phyloP scores from a whole-genome alignment of 2,888 invertebrate genomes.

The Patella ulyssiponensis region DNA sequence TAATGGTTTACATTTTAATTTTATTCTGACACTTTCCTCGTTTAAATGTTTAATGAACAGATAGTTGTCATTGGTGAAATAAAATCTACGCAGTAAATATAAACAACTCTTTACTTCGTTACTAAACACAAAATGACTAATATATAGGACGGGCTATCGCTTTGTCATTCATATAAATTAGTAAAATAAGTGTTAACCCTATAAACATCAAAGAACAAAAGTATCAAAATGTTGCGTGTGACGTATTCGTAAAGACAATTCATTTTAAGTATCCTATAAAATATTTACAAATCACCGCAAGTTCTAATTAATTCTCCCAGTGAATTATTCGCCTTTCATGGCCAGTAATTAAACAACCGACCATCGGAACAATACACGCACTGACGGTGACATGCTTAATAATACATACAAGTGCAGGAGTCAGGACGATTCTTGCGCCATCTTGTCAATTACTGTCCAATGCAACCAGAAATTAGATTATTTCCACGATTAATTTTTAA shows the following conservation, averaged over 20 bases:
- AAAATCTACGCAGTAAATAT: too few relatives aligned
- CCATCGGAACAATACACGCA: too few relatives aligned
- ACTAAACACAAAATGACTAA: too few relatives aligned
- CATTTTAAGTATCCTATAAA: constrained; percentile 16
- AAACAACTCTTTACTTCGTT: too few relatives aligned
- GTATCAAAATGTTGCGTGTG: constrained; percentile 2
- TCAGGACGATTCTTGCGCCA: neutral
- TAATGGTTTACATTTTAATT: too few relatives aligned
- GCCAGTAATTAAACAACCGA: neutral
- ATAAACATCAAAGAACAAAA: too few relatives aligned
- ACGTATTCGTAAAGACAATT: neutral
- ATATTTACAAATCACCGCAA: constrained; percentile 22
- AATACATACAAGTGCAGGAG: neutral
- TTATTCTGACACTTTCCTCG: too few relatives aligned
- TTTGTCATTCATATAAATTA: too few relatives aligned
- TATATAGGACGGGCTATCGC: too few relatives aligned
- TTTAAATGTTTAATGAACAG: too few relatives aligned
- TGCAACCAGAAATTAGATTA: neutral
- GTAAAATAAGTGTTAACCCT: too few relatives aligned
- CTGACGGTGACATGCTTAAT: neutral
- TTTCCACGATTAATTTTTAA: constrained; percentile 1
- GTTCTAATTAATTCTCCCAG: constrained; percentile 19
- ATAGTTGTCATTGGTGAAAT: too few relatives aligned
- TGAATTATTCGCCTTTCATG: neutral
- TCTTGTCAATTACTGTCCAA: neutral